Base-by-base conservation (phyloP, 2,888 invertebrate species). In the Drosophila colorata region DNA sequence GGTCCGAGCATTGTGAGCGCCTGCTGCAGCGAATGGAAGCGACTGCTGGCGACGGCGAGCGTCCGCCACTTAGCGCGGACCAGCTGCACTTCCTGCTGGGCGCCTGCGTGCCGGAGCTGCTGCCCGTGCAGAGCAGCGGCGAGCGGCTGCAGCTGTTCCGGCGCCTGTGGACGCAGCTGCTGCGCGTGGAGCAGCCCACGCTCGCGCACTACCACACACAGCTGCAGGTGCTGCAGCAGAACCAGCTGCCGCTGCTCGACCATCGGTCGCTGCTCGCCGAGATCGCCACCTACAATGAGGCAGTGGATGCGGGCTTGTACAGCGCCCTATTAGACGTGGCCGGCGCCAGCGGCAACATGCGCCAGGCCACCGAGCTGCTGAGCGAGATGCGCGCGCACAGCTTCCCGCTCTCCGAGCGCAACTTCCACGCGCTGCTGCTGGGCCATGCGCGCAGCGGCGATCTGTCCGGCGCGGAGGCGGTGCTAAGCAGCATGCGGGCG, bases 401-500 rank as follows among this genome's bases (percentile, higher is more conserved):
- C 1, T 90, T 94, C 44, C 90, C 94, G 0, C 92, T 94, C 0
- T 94, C 93, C n/a, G 94, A 94, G 78, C 92, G 91, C 61, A 91
- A 94, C 18, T 95, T 95, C 56, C 94, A 94, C 78, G 93, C 93
- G 0, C 91, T 96, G 0, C 93, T 95, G 9, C 88, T 94, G 57
- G 94, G 94, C 11, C 94, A 95, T 88, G 88, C 89, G 0, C 84
- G 85, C 1, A 88, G 73, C 48, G 91, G 90, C 0, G 92, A 93
- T 69, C 56, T 93, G 1, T 57, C 92, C 1, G 93, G 93, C 28
- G 93, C 93, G 2, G 90, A 93, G 76, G 91, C 93, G 61, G 93
- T 94, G 0, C 78, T 94, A 5, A 92, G 92, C 37, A 94, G 94
- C 89, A 95, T 95, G 95, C 93, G 91, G 48, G 93, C 94, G 0